Percentiles rank a stretch among this genome's conserved stretches.
These are phyloP conservation scores for Chrysaora quinquecirrha DNA, from an alignment of 30 jellyfish, hydroid and myxozoan species.

Conservation along the genomic window DNA sequence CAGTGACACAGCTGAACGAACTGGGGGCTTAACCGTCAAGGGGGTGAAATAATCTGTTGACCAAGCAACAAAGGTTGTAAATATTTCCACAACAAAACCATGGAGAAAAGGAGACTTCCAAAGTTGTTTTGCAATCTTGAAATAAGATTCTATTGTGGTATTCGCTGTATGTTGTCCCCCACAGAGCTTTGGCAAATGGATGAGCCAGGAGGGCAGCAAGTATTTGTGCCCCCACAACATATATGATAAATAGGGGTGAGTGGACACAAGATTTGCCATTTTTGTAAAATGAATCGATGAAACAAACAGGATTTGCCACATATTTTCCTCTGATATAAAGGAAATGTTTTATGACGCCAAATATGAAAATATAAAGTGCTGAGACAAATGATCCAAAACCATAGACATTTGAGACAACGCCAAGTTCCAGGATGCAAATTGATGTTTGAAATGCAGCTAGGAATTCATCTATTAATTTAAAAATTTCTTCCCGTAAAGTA, in stretches of 20 bases:
- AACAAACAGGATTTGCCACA: slow-evolving; percentile 62
- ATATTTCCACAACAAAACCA: slow-evolving; percentile 67
- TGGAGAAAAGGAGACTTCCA: slow-evolving; percentile 52
- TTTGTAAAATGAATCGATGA: slow-evolving; percentile 52
- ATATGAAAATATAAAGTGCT: slow-evolving; percentile 19
- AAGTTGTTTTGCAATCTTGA: slow-evolving; percentile 62
- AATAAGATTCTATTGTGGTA: slow-evolving; percentile 44
- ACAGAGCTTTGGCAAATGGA: slow-evolving; percentile 50
- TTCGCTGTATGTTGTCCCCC: slow-evolving; percentile 69
- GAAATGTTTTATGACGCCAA: slow-evolving; percentile 48
- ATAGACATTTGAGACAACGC: slow-evolving; percentile 45
- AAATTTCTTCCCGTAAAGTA: slow-evolving; percentile 4
- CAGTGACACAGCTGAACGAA: slow-evolving; percentile 64
- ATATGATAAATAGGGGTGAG: slow-evolving; percentile 32
- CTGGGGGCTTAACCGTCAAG: slow-evolving; percentile 67
- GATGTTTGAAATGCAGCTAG: slow-evolving; percentile 65
- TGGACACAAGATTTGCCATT: slow-evolving; percentile 19
- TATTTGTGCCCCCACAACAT: slow-evolving; percentile 46
- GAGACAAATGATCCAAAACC: slow-evolving; percentile 49
- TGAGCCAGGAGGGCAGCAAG: slow-evolving; percentile 67
- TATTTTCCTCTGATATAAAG: slow-evolving; percentile 46
- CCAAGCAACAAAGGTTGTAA: slow-evolving; percentile 63
- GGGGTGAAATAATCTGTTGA: slow-evolving; percentile 71
- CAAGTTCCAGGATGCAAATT: slow-evolving; percentile 51
- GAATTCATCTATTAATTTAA: slow-evolving; percentile 57